Base-by-base conservation (phyloP, 1,140 invertebrate genomes). In the Pemphigus obesinymphae region DNA sequence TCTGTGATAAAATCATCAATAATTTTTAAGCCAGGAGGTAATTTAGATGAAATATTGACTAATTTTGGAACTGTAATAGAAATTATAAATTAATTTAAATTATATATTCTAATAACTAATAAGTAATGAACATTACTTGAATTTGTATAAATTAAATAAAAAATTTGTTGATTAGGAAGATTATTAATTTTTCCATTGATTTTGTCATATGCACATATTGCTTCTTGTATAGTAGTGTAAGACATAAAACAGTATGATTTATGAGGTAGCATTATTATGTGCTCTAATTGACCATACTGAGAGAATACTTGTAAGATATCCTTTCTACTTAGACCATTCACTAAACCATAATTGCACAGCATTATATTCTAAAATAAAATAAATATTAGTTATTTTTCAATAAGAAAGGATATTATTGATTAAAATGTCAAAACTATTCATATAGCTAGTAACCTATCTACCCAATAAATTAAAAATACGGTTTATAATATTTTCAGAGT, bases 171-270 rank as follows among this genome's bases (percentile, higher is more conserved):
- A 73, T 89, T 86, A 82, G 88, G 89, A 68, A 89, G 89, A 84
- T 91, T 86, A 53, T 87, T 87, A 10, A 87, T 82, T 48, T 85
- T 85, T 26, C 90, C 90, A 87, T 92, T 89, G 82, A 91, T 87
- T 63, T 87, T 85, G 11, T 87, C 81, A 83, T 88, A 90, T 17
- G 91, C 89, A 45, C 84, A 84, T 63, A 84, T 82, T 7, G 92
- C 89, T 83, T 89, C 87, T 17, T 87, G 83, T 4, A 87, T 26
- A 2, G 87, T 85, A 11, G 84, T 66, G 85, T 90, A 94, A 68
- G 87, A 86, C 2, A 96, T 84, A 87, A 95, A 94, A 73, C 91
- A 91, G 85, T 93, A 95, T 0, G 93, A 93, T 88, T 95, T 94
- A 73, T 89, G 88, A 20, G 90, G 89, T 75, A 92, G 83, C 90